Base-by-base conservation (phyloP, 2,113 vertebrate genomes). In the Amazona vittata region DNA sequence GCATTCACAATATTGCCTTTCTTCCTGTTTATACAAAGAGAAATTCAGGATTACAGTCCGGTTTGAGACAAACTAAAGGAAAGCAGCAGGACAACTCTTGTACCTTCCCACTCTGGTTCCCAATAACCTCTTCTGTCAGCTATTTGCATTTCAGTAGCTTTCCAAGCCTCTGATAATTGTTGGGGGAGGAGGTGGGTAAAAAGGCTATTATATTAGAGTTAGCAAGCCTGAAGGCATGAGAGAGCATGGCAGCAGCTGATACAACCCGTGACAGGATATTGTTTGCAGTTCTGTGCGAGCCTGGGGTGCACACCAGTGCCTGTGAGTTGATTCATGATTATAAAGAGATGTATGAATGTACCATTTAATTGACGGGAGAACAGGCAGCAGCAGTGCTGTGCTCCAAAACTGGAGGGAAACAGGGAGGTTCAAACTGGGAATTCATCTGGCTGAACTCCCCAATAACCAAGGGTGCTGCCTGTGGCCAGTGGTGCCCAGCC, bases 61-160 rank as follows among this genome's bases (percentile, higher is more conserved):
- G 9, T 88, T 90, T 1, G 8, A 41, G 52, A 22, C 33, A 26
- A 52, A 75, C 65, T 63, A 6, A 83, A 49, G 55, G 73, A 57
- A 92, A 79, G 20, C 35, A 70, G 35, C 76, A n/a, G 92, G 77
- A 52, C 35, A 41, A 25, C 71, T 1, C 59, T 84, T 60, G 65
- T 44, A 55, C 81, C 70, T 86, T 83, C 87, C 44, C 90, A 28
- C 74, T 11, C 95, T 63, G 29, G 46, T 92, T 89, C 78, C 82
- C 82, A 70, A 19, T 84, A 86, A 88, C 91, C 92, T 86, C 94
- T 89, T 55, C 44, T 70, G 26, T n/a, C 47, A 52, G 77, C 80
- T 78, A 94, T 97, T 95, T 96, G 96, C 95, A 95, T 97, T 90
- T 96, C 97, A 97, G 93, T 92, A 70, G 80, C 79, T 89, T 81